Conservation (phyloP, 2,797 vertebrate genomes). For the Gobionotothen gibberifrons region DNA sequence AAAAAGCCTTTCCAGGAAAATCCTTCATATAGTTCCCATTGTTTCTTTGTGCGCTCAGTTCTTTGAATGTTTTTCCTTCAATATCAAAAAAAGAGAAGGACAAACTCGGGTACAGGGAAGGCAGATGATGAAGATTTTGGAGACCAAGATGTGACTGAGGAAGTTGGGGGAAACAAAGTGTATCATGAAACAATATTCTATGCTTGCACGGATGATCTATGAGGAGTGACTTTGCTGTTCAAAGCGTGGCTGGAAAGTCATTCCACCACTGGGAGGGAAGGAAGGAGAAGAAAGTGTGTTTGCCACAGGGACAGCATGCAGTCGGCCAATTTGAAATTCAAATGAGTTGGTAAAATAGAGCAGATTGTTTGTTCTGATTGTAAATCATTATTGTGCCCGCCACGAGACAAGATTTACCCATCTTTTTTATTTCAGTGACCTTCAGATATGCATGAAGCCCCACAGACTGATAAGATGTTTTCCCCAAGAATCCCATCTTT, state of each 20-base stretch:
- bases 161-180: conserved; percentile 12
- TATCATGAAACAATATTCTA: conserved; percentile 32
- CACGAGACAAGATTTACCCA: conserved; percentile 30
- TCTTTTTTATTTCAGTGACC: conserved; percentile 50
- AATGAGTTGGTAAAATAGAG: conserved; percentile 67
- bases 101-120: conserved; percentile 42
- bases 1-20: conserved; percentile 7
- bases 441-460: conserved; percentile 44
- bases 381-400: conserved; percentile 39
- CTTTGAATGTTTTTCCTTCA: conserved; percentile 30
- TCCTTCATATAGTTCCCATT: conserved; percentile 1
- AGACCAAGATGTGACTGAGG: conserved; percentile 21
- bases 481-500: conserved; percentile 24
- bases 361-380: conserved; percentile 58
- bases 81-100: conserved; percentile 46
- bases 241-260: conserved; percentile 57
- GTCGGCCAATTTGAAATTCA: conserved; percentile 67
- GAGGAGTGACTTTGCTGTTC: conserved; percentile 52
- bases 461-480: conserved; percentile 38
- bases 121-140: conserved; percentile 24
- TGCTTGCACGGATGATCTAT: conserved; percentile 39
- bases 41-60: conserved; percentile 6
- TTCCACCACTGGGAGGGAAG: conserved; percentile 29
- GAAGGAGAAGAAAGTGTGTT: conserved; percentile 51
- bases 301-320: conserved; percentile 46